These are phyloP conservation scores for Coelinius sp. DNA, from an alignment of 2,888 invertebrate species.

Conservation along the genomic window DNA sequence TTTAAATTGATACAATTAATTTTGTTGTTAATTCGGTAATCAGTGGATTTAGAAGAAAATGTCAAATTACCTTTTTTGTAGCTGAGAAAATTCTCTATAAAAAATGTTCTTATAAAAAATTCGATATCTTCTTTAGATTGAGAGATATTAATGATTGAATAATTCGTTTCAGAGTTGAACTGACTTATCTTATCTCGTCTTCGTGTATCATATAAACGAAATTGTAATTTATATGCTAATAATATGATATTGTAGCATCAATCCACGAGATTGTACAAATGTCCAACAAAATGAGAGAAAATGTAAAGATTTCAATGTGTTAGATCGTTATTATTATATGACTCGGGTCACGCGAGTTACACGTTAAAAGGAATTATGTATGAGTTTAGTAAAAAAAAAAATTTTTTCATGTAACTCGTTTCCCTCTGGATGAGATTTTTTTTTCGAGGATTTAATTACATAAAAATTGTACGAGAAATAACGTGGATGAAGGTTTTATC, in stretches of 20 bases:
- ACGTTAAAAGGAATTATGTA: slow-evolving; percentile 29
- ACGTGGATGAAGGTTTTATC: background rate
- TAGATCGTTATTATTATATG: slow-evolving; percentile 25
- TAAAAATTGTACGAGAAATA: background rate
- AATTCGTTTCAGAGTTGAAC: no score
- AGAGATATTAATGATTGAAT: no score
- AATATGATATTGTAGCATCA: background rate
- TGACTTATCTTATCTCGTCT: background rate
- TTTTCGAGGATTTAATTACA: background rate
- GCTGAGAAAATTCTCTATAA: no score
- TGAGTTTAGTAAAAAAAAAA: background rate
- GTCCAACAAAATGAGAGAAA: background rate
- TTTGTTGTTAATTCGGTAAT: no score
- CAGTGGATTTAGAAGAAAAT: no score
- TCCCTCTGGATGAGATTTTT: background rate
- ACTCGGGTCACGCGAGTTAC: slow-evolving; percentile 38
- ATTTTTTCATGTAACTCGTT: background rate
- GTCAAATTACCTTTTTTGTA: no score
- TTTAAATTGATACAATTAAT: no score
- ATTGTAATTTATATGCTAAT: slow-evolving; percentile 13
- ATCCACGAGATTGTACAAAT: background rate
- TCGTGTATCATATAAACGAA: background rate
- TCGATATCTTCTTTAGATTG: no score
- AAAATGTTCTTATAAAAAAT: no score
- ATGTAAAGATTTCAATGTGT: background rate